Percentiles rank a stretch among this genome's conserved stretches.
Conservation (phyloP, 35 echinoderm and acorn worm genomes). For the Amphiura filiformis region DNA sequence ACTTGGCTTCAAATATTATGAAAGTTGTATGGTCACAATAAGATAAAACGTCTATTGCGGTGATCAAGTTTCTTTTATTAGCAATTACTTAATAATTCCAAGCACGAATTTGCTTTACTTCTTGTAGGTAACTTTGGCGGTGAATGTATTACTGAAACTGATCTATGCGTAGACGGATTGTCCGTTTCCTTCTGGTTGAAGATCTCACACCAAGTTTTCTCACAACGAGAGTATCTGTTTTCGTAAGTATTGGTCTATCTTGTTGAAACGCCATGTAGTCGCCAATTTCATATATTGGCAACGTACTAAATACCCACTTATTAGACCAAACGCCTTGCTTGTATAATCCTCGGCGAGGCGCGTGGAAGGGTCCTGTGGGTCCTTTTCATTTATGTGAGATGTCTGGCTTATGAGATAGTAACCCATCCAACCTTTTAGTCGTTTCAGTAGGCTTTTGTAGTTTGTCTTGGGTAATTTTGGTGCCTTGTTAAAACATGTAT, state of each 20-base stretch:
- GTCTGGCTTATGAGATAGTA: too few species aligned
- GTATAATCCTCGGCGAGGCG: not conserved
- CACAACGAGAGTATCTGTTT: not conserved
- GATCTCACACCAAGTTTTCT: not conserved
- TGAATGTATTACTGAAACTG: conserved; percentile 18
- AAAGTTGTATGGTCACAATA: too few species aligned
- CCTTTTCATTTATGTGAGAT: not conserved
- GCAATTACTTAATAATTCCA: too few species aligned
- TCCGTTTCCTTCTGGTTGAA: conserved; percentile 43
- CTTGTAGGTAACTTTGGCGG: conserved; percentile 34
- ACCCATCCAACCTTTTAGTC: too few species aligned
- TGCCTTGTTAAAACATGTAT: too few species aligned
- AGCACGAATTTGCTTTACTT: too few species aligned
- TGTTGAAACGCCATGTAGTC: not conserved
- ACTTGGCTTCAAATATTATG: too few species aligned
- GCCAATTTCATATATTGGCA: not conserved
- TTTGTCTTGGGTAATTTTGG: too few species aligned
- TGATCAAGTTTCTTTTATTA: too few species aligned
- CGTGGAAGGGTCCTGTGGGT: not conserved
- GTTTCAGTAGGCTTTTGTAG: too few species aligned
- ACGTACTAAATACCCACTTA: not conserved
- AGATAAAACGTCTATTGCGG: too few species aligned
- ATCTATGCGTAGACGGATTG: conserved; percentile 10
- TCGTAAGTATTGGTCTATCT: not conserved
- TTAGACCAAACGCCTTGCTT: not conserved